Evolutionary conservation across 2,888 invertebrate genomes (phyloP), one percentile per base, ranked within the genome.

Genomic region (Dendrolimus houi): DNA sequence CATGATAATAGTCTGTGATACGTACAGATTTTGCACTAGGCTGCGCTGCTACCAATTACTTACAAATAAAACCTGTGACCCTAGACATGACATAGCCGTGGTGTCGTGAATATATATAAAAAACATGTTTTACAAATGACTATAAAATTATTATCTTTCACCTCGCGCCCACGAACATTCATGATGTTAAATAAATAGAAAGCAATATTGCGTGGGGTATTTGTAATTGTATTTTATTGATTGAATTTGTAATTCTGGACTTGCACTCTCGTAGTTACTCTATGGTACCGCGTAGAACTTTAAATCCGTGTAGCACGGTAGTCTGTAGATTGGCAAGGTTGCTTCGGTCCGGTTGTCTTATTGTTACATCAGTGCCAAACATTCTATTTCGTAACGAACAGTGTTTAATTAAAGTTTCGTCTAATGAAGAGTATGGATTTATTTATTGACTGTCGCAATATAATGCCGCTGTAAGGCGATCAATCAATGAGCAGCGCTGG

Each of bases 341-440:
- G 47, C 47, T 47, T 47, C 47, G 47, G 9, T 47, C 47, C 60
- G 60, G 61, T 68, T 60, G 60, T 63, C 63, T 67, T 65, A 71
- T 72, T 72, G 69, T 70, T 66, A 69, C 68, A 62, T 61, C 57
- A 68, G 60, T 70, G 66, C 69, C 12, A 12, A 12, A 47, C 9
- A 47, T 79, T 71, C 67, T 67, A 72, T 83, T 84, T 75, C 81
- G 70, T 67, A 75, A 85, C 66, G 64, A 64, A 65, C 71, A 2
- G 47, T 47, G 72, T 78, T 75, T 82, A 81, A 85, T 87, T 85
- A 82, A 77, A 75, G 67, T 58, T 67, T 63, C 64, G 69, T 79
- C 76, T 85, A 85, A 86, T 87, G 81, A 84, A 72, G 77, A 76
- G 70, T 71, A 69, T 61, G 67, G 72, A 75, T 74, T 76, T 73